These are phyloP conservation scores for Rhinatrema bivittatum DNA, from an alignment of 2,797 vertebrate genomes.

Conservation along the genomic window DNA sequence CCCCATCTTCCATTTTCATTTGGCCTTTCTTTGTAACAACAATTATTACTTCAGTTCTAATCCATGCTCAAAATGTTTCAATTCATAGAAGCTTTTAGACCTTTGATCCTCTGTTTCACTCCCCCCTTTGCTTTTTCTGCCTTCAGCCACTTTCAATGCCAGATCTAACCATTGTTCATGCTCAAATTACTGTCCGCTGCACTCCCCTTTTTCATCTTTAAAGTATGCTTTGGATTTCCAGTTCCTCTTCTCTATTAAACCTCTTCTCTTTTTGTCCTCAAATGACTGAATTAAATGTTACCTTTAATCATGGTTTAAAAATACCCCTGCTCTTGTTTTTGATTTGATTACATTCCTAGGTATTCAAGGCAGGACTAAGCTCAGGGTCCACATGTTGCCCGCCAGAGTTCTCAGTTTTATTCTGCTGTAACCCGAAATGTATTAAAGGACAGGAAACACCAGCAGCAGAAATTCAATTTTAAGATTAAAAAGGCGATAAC, in stretches of 20 bases:
- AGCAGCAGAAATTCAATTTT: too few relatives aligned
- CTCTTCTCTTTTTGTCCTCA: slow-evolving; percentile 8
- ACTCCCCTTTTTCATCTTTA: slow-evolving; percentile 8
- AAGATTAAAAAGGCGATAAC: too few relatives aligned
- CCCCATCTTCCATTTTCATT: background rate
- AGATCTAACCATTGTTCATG: slow-evolving; percentile 2
- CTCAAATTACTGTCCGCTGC: slow-evolving; percentile 5
- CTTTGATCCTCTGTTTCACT: too few relatives aligned
- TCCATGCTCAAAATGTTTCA: slow-evolving; percentile 23
- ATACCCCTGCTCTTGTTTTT: slow-evolving; percentile 10
- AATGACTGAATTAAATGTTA: slow-evolving; percentile 19
- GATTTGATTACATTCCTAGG: slow-evolving; percentile 24
- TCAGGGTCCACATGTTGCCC: too few relatives aligned
- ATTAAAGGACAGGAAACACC: too few relatives aligned
- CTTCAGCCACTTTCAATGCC: background rate
- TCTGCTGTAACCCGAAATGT: too few relatives aligned
- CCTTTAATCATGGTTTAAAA: slow-evolving; percentile 19
- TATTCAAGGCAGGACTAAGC: too few relatives aligned
- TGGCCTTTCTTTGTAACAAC: slow-evolving; percentile 23
- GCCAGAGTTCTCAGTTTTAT: too few relatives aligned
- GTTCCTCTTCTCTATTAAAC: slow-evolving; percentile 20
- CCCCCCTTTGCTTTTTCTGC: background rate
- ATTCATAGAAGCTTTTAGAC: too few relatives aligned
- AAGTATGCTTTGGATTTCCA: slow-evolving; percentile 14
- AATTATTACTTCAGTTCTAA: slow-evolving; percentile 29